These are phyloP conservation scores for Eubucco bourcierii DNA, from an alignment of 2,113 vertebrate genomes.

Conservation along the genomic window DNA sequence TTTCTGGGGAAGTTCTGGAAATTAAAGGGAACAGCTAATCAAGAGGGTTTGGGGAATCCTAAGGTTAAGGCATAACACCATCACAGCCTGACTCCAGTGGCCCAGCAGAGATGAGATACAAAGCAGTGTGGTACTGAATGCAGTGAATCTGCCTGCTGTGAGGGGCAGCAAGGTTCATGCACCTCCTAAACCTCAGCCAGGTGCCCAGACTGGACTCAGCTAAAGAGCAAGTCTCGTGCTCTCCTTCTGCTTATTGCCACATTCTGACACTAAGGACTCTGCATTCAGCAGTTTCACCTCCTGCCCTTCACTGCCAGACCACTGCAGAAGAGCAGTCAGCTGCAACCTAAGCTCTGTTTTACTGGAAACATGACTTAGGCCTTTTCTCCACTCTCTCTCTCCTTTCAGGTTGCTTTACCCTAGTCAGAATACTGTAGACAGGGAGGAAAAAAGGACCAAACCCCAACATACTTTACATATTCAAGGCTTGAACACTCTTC, in stretches of 20 bases:
- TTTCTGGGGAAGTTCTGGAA: neutral
- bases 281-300: neutral
- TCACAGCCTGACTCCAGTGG: neutral
- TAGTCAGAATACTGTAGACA: neutral
- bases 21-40: neutral
- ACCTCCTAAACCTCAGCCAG: neutral
- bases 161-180: neutral
- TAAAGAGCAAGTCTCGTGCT: neutral
- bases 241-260: neutral
- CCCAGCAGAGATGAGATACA: neutral
- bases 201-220: neutral
- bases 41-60: neutral
- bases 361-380: neutral
- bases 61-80: neutral
- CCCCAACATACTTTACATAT: conserved; percentile 83
- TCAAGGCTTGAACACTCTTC: conserved; percentile 85
- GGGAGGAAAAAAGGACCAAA: neutral
- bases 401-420: neutral
- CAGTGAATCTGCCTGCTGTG: neutral
- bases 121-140: neutral
- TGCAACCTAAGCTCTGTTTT: neutral
- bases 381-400: neutral
- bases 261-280: neutral
- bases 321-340: neutral
- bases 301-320: neutral